Base-by-base conservation (phyloP, 2,888 invertebrate genomes). In the Coecobrya sp. region DNA sequence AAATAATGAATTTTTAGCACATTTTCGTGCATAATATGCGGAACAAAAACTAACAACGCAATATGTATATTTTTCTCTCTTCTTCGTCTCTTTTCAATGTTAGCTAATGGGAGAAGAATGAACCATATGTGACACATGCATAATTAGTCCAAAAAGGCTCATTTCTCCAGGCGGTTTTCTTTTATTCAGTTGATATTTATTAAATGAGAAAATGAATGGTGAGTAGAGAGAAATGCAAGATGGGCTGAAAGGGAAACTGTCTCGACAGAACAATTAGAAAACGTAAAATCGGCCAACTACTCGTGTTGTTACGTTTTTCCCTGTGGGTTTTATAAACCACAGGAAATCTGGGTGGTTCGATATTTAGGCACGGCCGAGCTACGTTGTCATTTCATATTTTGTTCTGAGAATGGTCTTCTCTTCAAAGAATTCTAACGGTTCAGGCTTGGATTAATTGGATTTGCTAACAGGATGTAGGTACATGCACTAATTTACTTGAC, bases 101-200 rank as follows among this genome's bases (percentile, higher is more conserved):
- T 49, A 22, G 76, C 22, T 76, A 76, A 76, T 76, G 76, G 76
- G 49, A 22, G 16, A 76, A 76, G 79, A 79, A 79, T 79, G 79
- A 52, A 52, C 52, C 79, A 79, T 52, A 79, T 79, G 79, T 79
- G 79, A 79, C 79, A 79, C 49, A 52, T 79, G 52, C 52, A 52
- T 79, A 52, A 79, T 79, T 79, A 52, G 52, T 52, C 36, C 36
- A 79, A 27, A n/a, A 70, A 52, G 36, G 49, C 30, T 73, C 49
- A 81, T 79, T 81, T 82, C 81, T 89, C 81, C 82, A 82, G 68
- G 88, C 79, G 36, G 16, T 25, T 79, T 79, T 45, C 49, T 10
- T 49, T 13, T 13, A 49, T 49, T 62, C 62, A 79, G 79, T 27
- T 79, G 16, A 13, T 79, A 16, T 79, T n/a, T n/a, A n/a, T n/a